Evolutionary conservation across 1,140 invertebrate genomes (phyloP), one percentile per base, ranked within the genome.

Genomic region (Papilio dardanus): DNA sequence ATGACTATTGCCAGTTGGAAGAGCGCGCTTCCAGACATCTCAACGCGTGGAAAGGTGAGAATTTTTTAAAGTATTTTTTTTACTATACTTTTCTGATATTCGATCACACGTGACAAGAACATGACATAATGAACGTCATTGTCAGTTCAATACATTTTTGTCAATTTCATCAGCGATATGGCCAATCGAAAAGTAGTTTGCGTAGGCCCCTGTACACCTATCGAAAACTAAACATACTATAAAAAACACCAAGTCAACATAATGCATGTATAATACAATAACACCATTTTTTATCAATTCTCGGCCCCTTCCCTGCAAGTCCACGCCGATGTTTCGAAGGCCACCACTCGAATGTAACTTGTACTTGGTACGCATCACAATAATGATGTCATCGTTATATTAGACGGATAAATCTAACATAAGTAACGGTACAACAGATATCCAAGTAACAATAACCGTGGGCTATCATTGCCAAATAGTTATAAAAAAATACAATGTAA

Each of bases 31-130:
- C 88, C n/a, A 85, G 78, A 62, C 83, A 87, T 74, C 85, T 91
- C 10, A 89, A 82, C 50, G 81, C 78, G 30, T 92, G 91, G 91
- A 92, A 92, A 89, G 89, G 91, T 92, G 83, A 62, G 10, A 7
- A 54, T 40, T 3, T 74, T 68, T 37, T 54, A n/a, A 24, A n/a
- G 3, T 24, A 54, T 12, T 2, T 8, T 54, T 62, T 30, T 2
- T 37, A 12, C 14, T 37, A 3, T 14, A 37, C 35, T 37, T 12
- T 37, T 37, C 10, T 12, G n/a, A n/a, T n/a, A n/a, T n/a, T n/a
- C n/a, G n/a, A n/a, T n/a, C n/a, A n/a, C n/a, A n/a, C n/a, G n/a
- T n/a, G n/a, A n/a, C n/a, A n/a, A n/a, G n/a, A n/a, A n/a, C n/a
- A n/a, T n/a, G n/a, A n/a, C n/a, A n/a, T n/a, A n/a, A n/a, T n/a